Evolutionary conservation across 2,113 vertebrate species (phyloP).

Genomic region (Leptosomus discolor): DNA sequence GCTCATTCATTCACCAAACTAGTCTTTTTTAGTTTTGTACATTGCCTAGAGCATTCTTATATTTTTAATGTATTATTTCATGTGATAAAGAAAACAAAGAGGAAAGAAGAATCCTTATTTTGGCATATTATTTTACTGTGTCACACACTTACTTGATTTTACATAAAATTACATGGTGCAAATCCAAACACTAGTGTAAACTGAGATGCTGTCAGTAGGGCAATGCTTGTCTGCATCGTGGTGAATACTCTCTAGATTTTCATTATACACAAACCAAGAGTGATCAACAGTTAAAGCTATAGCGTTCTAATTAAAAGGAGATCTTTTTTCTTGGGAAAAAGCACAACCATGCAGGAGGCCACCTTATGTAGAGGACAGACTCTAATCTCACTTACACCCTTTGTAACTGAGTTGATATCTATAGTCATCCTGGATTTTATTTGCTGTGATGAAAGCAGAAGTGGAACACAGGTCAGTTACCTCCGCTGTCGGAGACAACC

Average conservation of each 20-base stretch:
- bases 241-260: not conserved
- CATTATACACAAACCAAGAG: not conserved
- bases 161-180: not conserved
- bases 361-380: not conserved
- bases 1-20: constrained; percentile 33
- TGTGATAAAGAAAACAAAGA: not conserved
- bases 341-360: not conserved
- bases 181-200: not conserved
- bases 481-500: not conserved
- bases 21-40: not conserved
- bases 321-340: not conserved
- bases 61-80: not conserved
- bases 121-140: not conserved
- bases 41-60: not conserved
- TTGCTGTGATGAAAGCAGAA: not conserved
- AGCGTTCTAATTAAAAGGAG: not conserved
- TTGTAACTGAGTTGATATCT: not conserved
- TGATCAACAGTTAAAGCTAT: not conserved
- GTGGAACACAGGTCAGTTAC: not conserved
- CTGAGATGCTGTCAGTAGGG: not conserved
- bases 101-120: not conserved
- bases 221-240: not conserved
- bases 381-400: not conserved
- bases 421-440: not conserved
- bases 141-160: not conserved